Base-by-base conservation (phyloP, 1,140 invertebrate genomes). In the Delia radicum region DNA sequence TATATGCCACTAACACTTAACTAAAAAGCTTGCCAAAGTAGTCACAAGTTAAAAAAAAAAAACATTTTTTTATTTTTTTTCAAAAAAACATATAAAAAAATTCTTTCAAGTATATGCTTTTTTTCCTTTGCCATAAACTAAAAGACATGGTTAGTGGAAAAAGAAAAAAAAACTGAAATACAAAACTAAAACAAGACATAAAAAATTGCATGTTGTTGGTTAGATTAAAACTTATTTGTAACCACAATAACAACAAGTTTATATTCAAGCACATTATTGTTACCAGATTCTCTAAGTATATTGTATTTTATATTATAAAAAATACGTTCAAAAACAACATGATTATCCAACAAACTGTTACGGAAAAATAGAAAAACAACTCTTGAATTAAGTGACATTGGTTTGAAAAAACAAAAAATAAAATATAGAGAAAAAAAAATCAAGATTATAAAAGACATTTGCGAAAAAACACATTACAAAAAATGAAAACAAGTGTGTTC, bases 11-110 rank as follows among this genome's bases (percentile, higher is more conserved):
- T 18, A 55, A 55, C 48, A 55, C 48, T 55, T 55, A 55, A 55
- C n/a, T 55, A 55, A 55, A 55, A 55, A 55, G 48, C 48, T 55
- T 55, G 48, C 48, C 48, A 55, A 55, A 55, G 48, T 55, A 55
- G 48, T 55, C 48, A 55, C 48, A 55, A 55, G 48, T 55, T 55
- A 6, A 55, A 55, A 55, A 21, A 55, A n/a, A n/a, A n/a, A n/a
- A n/a, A n/a, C n/a, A n/a, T n/a, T n/a, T n/a, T n/a, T n/a, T n/a
- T n/a, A n/a, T n/a, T n/a, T n/a, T n/a, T n/a, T 55, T 21, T 48
- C 4, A 21, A 55, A 55, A 55, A 21, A 55, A 55, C 46, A 48
- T 7, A 24, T 18, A 55, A 55, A 55, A 55, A 55, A 55, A 7
- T 3, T 24, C n/a, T 18, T 55, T 55, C 10, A 55, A 55, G 18